These are phyloP conservation scores for Hydrocynus forskahlii DNA, from an alignment of 2,797 vertebrate genomes.

Conservation along the genomic window DNA sequence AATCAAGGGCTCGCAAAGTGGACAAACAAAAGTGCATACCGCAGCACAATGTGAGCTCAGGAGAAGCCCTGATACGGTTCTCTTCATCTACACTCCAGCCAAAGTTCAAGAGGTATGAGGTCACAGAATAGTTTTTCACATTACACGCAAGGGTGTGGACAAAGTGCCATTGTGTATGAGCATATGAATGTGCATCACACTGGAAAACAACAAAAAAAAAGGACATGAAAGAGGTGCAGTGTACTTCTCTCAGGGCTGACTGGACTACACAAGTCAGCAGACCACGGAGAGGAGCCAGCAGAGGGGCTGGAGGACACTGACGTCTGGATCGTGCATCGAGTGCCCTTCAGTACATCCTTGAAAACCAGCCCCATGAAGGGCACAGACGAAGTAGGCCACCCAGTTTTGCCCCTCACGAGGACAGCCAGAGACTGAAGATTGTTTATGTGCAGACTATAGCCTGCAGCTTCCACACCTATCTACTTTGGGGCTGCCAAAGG, in stretches of 20 bases:
- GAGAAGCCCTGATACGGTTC: neutral
- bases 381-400: constrained; percentile 12
- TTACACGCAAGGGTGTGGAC: neutral
- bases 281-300: neutral
- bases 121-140: neutral
- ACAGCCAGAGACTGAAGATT: neutral
- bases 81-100: neutral
- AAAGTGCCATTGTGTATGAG: neutral
- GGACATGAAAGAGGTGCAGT: neutral
- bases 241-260: neutral
- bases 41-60: constrained; percentile 24
- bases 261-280: neutral
- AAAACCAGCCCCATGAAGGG: neutral
- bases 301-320: neutral
- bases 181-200: neutral
- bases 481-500: too few species aligned
- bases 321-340: neutral
- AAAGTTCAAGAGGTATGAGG: neutral
- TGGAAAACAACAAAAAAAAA: neutral
- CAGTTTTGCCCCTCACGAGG: neutral
- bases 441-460: neutral
- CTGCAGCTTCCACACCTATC: too few species aligned
- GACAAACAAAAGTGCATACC: constrained; percentile 30
- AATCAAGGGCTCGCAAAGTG: constrained; percentile 19
- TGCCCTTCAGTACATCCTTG: constrained; percentile 9